These are phyloP conservation scores for Odontamblyopus lacepedii DNA, from an alignment of 2,797 vertebrate species.

Conservation along the genomic window DNA sequence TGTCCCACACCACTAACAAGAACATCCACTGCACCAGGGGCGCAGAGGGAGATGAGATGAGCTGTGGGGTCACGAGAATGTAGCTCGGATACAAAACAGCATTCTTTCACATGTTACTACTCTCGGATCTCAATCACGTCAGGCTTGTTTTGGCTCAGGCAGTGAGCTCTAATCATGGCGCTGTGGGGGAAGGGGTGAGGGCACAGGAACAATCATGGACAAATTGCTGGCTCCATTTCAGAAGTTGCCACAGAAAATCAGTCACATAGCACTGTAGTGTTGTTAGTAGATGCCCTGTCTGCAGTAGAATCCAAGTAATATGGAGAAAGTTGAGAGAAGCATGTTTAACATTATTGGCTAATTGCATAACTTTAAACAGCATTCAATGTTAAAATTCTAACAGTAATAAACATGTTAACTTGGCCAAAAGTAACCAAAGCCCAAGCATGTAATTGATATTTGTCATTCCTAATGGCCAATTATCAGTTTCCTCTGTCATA, in stretches of 20 bases:
- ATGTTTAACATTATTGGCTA: background rate
- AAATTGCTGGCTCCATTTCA: slow-evolving; percentile 4
- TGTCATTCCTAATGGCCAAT: background rate
- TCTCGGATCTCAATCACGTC: slow-evolving; percentile 73
- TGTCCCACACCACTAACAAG: slow-evolving; percentile 29
- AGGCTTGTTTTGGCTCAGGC: slow-evolving; percentile 66
- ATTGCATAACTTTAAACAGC: background rate
- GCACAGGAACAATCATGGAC: slow-evolving; percentile 3
- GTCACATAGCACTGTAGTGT: background rate
- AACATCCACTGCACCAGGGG: slow-evolving; percentile 23
- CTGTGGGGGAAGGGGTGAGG: slow-evolving; percentile 28
- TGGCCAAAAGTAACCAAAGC: background rate
- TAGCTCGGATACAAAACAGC: slow-evolving; percentile 75
- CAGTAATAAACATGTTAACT: background rate
- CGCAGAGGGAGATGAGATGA: slow-evolving; percentile 35
- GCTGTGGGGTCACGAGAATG: slow-evolving; percentile 71
- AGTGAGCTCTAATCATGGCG: slow-evolving; percentile 44
- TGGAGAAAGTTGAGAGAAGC: background rate
- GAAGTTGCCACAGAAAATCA: slow-evolving; percentile 2
- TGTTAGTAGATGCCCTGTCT: slow-evolving; percentile 1
- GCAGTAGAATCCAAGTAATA: background rate
- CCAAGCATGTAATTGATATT: background rate
- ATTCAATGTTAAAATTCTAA: background rate
- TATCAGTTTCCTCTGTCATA: too few species aligned
- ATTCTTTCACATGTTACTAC: slow-evolving; percentile 82